phyloP scores from a whole-genome alignment of 30 jellyfish, hydroid and myxozoan species.

The Catostylus mosaicus region DNA sequence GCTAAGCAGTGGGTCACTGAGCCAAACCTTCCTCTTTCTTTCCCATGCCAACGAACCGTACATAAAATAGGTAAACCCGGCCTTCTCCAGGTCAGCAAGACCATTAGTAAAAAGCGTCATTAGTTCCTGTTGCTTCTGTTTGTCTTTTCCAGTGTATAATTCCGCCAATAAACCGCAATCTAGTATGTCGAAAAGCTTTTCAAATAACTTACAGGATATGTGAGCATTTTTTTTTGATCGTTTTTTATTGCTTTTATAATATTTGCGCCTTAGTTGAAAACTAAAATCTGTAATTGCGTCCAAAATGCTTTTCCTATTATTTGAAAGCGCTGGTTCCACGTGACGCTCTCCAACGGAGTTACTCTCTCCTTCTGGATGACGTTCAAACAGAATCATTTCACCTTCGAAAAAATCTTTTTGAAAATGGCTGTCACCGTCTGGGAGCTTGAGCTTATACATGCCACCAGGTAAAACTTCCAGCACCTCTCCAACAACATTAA shows the following conservation, averaged over 20 bases:
- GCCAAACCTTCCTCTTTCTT: constrained; percentile 5
- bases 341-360: background rate
- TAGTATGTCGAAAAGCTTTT: background rate
- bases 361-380: background rate
- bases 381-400: constrained; percentile 17
- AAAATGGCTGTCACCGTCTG: background rate
- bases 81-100: background rate
- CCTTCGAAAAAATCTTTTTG: constrained; percentile 25
- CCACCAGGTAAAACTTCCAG: constrained; percentile 19
- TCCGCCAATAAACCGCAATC: constrained; percentile 31
- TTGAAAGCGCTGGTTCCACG: background rate
- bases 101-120: background rate
- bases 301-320: background rate
- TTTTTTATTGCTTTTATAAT: background rate
- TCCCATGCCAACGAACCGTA: constrained; percentile 21
- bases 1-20: background rate
- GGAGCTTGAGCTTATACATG: constrained; percentile 13
- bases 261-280: constrained; percentile 8
- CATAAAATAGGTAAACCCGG: constrained; percentile 12
- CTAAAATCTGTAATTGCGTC: constrained; percentile 23
- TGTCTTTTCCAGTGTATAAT: background rate
- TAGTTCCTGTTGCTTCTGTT: constrained; percentile 4
- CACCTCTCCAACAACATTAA: constrained; percentile 24
- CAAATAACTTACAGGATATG: background rate
- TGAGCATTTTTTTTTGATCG: background rate